Conservation (phyloP, 1,140 invertebrate species). For the Argopecten irradians region DNA sequence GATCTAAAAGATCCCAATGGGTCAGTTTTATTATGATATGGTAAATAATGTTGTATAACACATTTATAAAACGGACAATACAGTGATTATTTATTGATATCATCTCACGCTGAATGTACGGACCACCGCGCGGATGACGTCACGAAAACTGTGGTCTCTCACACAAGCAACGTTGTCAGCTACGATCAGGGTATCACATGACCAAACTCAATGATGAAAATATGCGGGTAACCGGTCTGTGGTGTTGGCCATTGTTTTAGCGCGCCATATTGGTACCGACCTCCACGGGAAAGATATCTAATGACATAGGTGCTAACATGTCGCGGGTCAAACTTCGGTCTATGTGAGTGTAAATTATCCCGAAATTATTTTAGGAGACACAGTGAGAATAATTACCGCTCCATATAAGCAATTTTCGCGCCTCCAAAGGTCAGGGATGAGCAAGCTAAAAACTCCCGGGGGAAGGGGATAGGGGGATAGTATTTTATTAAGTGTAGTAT, state of each 20-base stretch:
- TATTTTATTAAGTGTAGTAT: not conserved
- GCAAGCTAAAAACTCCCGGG: not conserved
- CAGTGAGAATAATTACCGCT: not conserved
- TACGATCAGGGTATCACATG: conserved; percentile 12
- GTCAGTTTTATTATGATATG: not conserved
- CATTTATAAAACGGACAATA: too few species aligned
- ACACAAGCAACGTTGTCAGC: not conserved
- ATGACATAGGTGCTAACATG: not conserved
- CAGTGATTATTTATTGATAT: not conserved
- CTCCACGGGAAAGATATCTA: not conserved
- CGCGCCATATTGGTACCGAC: not conserved
- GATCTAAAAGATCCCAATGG: too few species aligned
- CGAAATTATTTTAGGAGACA: not conserved
- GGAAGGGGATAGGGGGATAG: not conserved
- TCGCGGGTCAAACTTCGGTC: not conserved
- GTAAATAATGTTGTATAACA: too few species aligned
- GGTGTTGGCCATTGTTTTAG: not conserved
- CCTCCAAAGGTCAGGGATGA: not conserved
- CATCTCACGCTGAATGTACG: not conserved
- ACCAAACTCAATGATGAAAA: not conserved
- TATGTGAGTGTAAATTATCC: not conserved
- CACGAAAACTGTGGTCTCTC: not conserved
- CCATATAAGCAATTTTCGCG: not conserved
- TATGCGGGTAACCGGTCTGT: not conserved
- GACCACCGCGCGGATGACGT: not conserved